Percentiles rank a stretch among this genome's conserved stretches.
Conservation (phyloP, 2,888 invertebrate genomes). For the Drosophila anceps region DNA sequence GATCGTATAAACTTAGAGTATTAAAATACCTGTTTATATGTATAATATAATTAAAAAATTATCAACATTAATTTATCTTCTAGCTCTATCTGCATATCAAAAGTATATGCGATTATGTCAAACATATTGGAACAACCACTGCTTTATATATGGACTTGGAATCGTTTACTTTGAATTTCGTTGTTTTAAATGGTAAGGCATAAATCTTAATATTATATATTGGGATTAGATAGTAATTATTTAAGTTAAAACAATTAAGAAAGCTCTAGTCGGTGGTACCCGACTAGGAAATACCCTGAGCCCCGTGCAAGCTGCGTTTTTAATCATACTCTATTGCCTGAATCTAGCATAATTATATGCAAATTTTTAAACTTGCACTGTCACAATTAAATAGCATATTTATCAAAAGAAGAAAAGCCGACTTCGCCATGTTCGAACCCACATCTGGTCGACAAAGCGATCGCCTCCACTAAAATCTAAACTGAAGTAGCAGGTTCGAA, state of each 20-base stretch:
- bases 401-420: no score
- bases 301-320: no score
- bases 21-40: background rate
- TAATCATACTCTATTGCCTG: no score
- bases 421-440: no score
- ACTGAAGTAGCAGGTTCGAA: no score
- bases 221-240: background rate
- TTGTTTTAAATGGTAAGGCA: constrained; percentile 96
- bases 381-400: no score
- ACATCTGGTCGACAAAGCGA: no score
- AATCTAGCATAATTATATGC: no score
- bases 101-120: constrained; percentile 93
- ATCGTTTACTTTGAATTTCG: constrained; percentile 98
- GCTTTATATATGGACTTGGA: constrained; percentile 97
- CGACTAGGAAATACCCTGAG: no score
- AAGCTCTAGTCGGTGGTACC: no score
- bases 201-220: background rate
- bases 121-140: constrained; percentile 93
- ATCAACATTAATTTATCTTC: constrained; percentile 53
- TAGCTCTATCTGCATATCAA: constrained; percentile 99
- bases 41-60: background rate
- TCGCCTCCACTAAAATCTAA: no score
- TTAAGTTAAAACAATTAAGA: background rate
- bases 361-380: no score
- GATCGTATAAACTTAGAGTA: background rate